A percentile compares a stretch with the other conserved stretches of the same genome.
Evolutionary conservation across 1,140 invertebrate genomes (phyloP).

Genomic region (Papilio helenus): DNA sequence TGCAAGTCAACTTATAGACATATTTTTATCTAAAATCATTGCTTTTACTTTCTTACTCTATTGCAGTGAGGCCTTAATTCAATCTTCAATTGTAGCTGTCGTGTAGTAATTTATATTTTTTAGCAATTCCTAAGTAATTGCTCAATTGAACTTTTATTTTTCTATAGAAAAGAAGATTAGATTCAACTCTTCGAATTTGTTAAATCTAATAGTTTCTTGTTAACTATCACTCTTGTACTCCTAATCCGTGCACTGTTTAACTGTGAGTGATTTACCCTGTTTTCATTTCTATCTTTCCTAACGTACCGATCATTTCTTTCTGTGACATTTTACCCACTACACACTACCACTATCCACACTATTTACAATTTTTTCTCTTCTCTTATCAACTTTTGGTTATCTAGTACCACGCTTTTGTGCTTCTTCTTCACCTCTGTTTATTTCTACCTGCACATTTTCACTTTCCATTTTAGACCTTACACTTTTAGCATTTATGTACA

Average conservation of each 20-base stretch:
- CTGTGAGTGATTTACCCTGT: conserved; percentile 78
- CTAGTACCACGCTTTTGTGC: conserved; percentile 76
- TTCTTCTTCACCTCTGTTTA: conserved; percentile 74
- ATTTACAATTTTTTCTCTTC: conserved; percentile 74
- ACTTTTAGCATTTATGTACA: conserved; percentile 59
- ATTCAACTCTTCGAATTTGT: conserved; percentile 55
- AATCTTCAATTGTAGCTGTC: conserved; percentile 38
- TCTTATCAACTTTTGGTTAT: conserved; percentile 61
- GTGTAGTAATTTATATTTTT: conserved; percentile 42
- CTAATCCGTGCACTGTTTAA: conserved; percentile 75
- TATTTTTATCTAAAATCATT: conserved; percentile 31
- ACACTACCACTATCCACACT: conserved; percentile 79
- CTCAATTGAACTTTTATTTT: conserved; percentile 64
- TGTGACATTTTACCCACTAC: conserved; percentile 69
- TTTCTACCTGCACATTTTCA: conserved; percentile 72
- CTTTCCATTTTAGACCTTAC: conserved; percentile 65
- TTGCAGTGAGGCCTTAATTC: conserved; percentile 38
- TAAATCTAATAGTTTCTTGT: conserved; percentile 74
- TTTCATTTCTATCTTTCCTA: conserved; percentile 70
- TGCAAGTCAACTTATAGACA: conserved; percentile 32
- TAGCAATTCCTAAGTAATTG: conserved; percentile 58
- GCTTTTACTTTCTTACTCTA: conserved; percentile 40
- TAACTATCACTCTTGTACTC: conserved; percentile 74
- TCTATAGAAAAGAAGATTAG: conserved; percentile 69
- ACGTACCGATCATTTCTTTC: conserved; percentile 67